phyloP scores from a whole-genome alignment of 1,140 invertebrate genomes.

The Acromyrmex charruanus region DNA sequence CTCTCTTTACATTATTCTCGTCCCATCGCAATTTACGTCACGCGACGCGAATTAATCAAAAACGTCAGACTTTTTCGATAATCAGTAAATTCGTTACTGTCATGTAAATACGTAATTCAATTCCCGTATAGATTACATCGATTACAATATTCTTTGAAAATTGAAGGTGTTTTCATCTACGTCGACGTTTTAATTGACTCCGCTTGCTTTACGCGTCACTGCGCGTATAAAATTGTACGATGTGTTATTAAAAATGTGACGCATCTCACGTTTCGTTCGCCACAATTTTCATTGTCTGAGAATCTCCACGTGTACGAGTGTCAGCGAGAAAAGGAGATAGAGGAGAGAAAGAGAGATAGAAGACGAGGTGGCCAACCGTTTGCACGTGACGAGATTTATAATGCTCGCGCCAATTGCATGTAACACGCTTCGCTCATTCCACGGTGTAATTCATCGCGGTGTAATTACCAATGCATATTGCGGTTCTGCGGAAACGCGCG shows the following conservation, averaged over 20 bases:
- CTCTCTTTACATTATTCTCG: slow-evolving; percentile 22
- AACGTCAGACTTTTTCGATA: slow-evolving; percentile 1
- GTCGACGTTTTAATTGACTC: slow-evolving; percentile 35
- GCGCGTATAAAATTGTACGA: slow-evolving; percentile 10
- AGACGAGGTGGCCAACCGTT: slow-evolving; percentile 71
- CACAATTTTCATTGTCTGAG: slow-evolving; percentile 36
- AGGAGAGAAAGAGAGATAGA: background rate
- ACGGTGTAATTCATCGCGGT: slow-evolving; percentile 82
- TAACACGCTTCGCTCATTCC: slow-evolving; percentile 83
- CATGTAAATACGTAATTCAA: slow-evolving; percentile 13
- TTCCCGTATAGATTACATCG: background rate
- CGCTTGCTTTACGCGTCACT: background rate
- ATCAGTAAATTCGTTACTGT: slow-evolving; percentile 25
- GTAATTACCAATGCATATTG: slow-evolving; percentile 84
- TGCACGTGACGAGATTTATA: slow-evolving; percentile 83
- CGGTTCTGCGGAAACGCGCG: slow-evolving; percentile 79
- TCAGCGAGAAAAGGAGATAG: background rate
- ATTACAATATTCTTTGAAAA: slow-evolving; percentile 18
- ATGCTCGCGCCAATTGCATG: slow-evolving; percentile 82
- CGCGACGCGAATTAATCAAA: slow-evolving; percentile 13
- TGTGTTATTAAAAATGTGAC: slow-evolving; percentile 6
- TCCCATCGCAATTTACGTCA: background rate
- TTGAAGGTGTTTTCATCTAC: background rate
- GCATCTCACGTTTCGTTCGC: background rate
- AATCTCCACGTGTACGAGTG: slow-evolving; percentile 21